These are phyloP conservation scores for Aramus guarauna DNA, from an alignment of 2,113 vertebrate species.

Conservation along the genomic window DNA sequence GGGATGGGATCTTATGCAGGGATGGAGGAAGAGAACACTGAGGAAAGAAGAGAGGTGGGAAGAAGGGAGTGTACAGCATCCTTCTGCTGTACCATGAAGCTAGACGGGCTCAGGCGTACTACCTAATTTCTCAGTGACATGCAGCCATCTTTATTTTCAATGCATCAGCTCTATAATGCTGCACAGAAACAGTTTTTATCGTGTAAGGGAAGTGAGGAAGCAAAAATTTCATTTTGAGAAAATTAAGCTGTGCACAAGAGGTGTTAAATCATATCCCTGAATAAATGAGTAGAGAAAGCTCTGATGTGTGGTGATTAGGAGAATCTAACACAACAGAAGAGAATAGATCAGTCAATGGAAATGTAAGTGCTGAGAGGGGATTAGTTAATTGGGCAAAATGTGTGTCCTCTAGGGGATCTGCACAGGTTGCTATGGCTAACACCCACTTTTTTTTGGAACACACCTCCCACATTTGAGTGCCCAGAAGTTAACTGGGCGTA, in stretches of 20 bases:
- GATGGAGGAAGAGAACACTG: not conserved
- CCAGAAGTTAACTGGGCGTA: rapidly evolving
- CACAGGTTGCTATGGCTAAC: not conserved
- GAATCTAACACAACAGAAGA: not conserved
- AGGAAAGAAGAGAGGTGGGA: not conserved
- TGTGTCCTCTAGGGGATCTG: not conserved
- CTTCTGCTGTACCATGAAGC: not conserved
- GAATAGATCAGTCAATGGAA: not conserved
- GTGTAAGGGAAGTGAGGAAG: not conserved
- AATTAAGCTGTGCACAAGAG: not conserved
- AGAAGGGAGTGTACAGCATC: not conserved
- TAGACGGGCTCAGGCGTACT: not conserved
- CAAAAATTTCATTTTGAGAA: not conserved
- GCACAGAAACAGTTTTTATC: not conserved
- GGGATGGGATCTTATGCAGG: not conserved
- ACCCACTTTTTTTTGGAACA: not conserved
- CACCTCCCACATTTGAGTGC: rapidly evolving
- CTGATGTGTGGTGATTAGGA: not conserved
- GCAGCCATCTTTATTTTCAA: not conserved
- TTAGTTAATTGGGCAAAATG: not conserved
- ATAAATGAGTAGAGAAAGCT: not conserved
- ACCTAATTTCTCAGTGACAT: not conserved
- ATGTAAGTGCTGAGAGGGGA: not conserved
- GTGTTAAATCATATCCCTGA: not conserved
- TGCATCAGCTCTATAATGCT: not conserved